phyloP scores from a whole-genome alignment of 35 echinoderm and acorn worm genomes.

The Diadema setosum region DNA sequence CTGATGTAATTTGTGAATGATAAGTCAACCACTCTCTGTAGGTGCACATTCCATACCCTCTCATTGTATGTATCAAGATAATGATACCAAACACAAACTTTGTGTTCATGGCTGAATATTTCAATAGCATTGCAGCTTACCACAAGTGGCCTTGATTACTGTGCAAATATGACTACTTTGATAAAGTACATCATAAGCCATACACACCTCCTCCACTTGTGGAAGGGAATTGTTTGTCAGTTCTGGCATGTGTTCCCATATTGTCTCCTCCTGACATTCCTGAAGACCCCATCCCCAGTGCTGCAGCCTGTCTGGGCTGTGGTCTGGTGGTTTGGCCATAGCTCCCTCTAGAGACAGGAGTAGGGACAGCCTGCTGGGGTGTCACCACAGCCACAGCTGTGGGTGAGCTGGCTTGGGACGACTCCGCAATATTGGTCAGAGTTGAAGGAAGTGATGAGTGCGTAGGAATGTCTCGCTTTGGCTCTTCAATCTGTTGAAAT shows the following conservation, averaged over 20 bases:
- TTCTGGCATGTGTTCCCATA: constrained; percentile 25
- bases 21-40: no score
- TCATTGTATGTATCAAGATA: no score
- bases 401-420: not conserved
- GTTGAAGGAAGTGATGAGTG: not conserved
- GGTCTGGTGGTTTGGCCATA: constrained; percentile 4
- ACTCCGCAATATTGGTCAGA: not conserved
- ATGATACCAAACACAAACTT: no score
- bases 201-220: not conserved
- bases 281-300: not conserved
- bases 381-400: not conserved
- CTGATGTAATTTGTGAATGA: no score
- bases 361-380: not conserved
- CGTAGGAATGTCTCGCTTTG: not conserved
- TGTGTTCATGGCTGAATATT: no score
- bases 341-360: constrained; percentile 13
- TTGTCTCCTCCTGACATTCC: not conserved
- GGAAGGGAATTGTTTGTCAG: constrained; percentile 35
- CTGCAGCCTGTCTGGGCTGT: not conserved
- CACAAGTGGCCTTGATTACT: no score
- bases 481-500: constrained; percentile 7
- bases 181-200: not conserved
- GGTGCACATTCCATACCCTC: no score
- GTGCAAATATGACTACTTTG: no score
- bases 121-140: no score